Base-by-base conservation (phyloP, 2,797 vertebrate genomes). In the Neosalanx taihuensis region DNA sequence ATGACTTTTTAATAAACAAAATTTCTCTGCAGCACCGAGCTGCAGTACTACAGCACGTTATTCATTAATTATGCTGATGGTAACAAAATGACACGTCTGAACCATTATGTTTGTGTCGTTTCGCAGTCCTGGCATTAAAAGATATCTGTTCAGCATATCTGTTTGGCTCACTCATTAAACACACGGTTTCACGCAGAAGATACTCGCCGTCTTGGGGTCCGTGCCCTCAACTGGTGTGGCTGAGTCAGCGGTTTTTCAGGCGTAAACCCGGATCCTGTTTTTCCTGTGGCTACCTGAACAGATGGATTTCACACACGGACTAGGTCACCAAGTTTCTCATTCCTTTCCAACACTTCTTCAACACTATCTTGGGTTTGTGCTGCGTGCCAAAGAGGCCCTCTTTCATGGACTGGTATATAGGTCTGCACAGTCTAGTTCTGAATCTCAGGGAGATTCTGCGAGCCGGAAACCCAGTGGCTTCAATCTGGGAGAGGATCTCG, bases 1-100 rank as follows among this genome's bases (percentile, higher is more conserved):
- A 89, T 85, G 81, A 76, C 79, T 88, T 89, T 91, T 90, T 89
- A 89, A 90, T 89, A 88, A 87, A 82, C 81, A 59, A 56, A 88
- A 83, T 84, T 83, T 84, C 83, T 88, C 79, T 46, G 76, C 86
- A 71, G 79, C 86, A 79, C 83, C 75, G 87, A 86, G 78, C 81
- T 77, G 80, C 75, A 83, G 85, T 79, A 72, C 81, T 86, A 79
- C 87, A 83, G 81, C 80, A 75, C 84, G 76, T 67, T 85, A 89
- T 86, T 87, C 83, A 89, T 90, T 87, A 86, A 90, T 89, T 83
- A 79, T 71, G 78, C 70, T 79, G 79, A 88, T 64, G 67, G 79
- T 83, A 74, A 70, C 71, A 26, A 79, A 81, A 86, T 87, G 81
- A 82, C 31, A 4, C 73, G 80, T 90, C 67, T 71, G 83, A 85